Evolutionary conservation across 2,113 vertebrate genomes (phyloP).

Genomic region (Prionailurus bengalensis): DNA sequence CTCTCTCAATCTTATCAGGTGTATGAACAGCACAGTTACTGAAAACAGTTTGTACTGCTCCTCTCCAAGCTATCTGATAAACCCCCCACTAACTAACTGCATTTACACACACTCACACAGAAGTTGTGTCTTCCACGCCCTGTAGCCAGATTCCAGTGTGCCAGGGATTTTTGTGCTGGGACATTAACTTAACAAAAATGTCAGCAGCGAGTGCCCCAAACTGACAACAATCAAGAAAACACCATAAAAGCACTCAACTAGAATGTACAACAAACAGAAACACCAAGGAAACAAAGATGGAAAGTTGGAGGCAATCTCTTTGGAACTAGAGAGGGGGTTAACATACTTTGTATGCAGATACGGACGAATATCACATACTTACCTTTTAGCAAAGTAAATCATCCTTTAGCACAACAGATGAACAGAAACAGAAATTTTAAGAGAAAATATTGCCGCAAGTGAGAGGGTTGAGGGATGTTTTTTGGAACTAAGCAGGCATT

Average conservation of each 20-base stretch:
- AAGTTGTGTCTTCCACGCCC: conserved; percentile 83
- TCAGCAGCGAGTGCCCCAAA: conserved; percentile 65
- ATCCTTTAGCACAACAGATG: conserved; percentile 6
- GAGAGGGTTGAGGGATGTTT: neutral
- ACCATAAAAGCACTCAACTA: conserved; percentile 73
- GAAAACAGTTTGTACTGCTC: conserved; percentile 90
- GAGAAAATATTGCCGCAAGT: neutral
- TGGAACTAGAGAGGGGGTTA: conserved; percentile 20
- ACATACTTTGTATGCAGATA: neutral
- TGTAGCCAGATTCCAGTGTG: conserved; percentile 71
- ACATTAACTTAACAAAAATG: conserved; percentile 80
- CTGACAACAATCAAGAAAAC: conserved; percentile 78
- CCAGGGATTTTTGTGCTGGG: conserved; percentile 78
- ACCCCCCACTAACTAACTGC: conserved; percentile 89
- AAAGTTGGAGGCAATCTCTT: neutral
- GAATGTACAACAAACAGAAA: conserved; percentile 55
- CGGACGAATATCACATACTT: neutral
- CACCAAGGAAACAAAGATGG: neutral
- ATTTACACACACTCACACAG: conserved; percentile 90
- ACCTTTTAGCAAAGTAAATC: neutral
- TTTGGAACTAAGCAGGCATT: conserved; percentile 17
- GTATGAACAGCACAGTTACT: conserved; percentile 90
- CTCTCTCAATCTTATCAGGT: conserved; percentile 91
- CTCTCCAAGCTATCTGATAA: conserved; percentile 91
- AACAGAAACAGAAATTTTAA: neutral